These are phyloP conservation scores for Chrysogorgia sp. DNA, from an alignment of 92 coral and sea anemone species.

Conservation along the genomic window DNA sequence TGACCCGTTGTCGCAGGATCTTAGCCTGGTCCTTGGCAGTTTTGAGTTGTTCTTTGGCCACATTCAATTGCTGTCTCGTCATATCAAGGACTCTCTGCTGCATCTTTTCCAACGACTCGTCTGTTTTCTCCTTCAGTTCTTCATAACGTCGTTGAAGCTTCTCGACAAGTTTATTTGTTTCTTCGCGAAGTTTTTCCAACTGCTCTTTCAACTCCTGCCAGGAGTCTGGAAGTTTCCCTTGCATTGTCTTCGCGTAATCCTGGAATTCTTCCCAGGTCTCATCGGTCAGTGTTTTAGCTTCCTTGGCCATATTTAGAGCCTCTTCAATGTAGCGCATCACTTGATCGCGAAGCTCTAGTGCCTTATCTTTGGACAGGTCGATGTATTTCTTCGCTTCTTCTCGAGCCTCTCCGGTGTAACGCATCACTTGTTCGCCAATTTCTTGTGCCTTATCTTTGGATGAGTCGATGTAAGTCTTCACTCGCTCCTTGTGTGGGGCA, in stretches of 20 bases:
- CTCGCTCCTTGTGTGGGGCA: background rate
- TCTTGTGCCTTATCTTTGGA: slow-evolving; percentile 16
- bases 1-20: background rate
- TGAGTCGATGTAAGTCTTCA: background rate
- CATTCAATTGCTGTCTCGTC: background rate
- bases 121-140: background rate
- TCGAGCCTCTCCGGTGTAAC: background rate
- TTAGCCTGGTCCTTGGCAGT: background rate
- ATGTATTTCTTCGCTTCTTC: slow-evolving; percentile 1
- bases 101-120: background rate
- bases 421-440: background rate
- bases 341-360: background rate
- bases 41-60: background rate
- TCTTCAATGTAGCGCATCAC: background rate
- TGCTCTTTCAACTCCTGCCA: slow-evolving; percentile 7
- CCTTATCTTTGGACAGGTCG: slow-evolving; percentile 5
- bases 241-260: slow-evolving; percentile 6
- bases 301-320: background rate
- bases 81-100: background rate
- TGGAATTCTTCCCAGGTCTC: background rate
- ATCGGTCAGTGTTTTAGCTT: background rate
- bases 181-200: slow-evolving; percentile 7
- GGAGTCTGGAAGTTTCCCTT: background rate
- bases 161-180: background rate
- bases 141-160: background rate